Percentiles rank a stretch among this genome's conserved stretches.
Evolutionary conservation across 53 echinoderm and acorn worm species (phyloP).

Genomic region (Paelopatides confundens): DNA sequence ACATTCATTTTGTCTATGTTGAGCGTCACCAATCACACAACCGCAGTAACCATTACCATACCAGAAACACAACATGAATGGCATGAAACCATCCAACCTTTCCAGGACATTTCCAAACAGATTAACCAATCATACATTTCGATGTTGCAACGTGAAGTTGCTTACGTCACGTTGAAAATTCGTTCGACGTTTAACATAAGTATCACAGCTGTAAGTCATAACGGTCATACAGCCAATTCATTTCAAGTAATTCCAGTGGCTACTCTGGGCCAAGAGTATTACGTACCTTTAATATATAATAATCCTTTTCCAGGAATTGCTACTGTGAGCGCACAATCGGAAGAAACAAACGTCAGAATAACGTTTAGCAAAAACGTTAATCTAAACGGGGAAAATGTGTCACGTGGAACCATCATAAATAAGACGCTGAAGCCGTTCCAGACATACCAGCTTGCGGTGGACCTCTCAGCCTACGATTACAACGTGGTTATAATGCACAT

Average conservation of each 20-base stretch:
- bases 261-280: slow-evolving; percentile 9
- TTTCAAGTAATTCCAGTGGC: slow-evolving; percentile 1
- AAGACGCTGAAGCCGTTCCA: not conserved
- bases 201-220: not conserved
- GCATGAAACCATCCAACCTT: too few species aligned
- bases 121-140: not conserved
- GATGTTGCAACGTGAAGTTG: not conserved
- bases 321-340: slow-evolving; percentile 13
- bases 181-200: not conserved
- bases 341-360: not conserved
- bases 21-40: not conserved
- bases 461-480: too few species aligned
- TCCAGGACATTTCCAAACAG: not conserved
- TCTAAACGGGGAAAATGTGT: not conserved
- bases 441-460: not conserved
- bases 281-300: not conserved
- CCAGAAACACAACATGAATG: not conserved
- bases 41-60: not conserved
- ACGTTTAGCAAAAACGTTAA: not conserved
- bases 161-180: not conserved
- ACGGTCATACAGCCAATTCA: not conserved
- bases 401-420: not conserved
- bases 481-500: not conserved
- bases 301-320: not conserved
- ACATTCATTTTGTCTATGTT: not conserved